Evolutionary conservation across 2,888 invertebrate species (phyloP).

Genomic region (Nudaria mundana): DNA sequence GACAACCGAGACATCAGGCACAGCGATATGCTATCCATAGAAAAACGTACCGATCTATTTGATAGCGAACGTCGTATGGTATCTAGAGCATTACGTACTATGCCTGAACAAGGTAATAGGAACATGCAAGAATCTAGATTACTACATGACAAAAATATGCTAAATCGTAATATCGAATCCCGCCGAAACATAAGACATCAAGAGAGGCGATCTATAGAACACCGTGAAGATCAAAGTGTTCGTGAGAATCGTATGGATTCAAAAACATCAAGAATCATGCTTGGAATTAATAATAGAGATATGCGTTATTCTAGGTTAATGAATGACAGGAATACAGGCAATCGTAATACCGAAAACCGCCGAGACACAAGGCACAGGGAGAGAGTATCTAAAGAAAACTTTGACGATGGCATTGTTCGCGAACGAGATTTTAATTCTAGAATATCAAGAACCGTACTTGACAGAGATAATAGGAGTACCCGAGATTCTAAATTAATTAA

Average conservation of each 20-base stretch:
- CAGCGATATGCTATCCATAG: too few species aligned
- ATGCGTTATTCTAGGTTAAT: background rate
- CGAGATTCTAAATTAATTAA: background rate
- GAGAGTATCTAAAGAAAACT: slow-evolving; percentile 4
- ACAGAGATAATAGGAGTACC: too few species aligned
- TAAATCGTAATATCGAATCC: background rate
- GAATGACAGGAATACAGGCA: background rate
- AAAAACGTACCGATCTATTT: too few species aligned
- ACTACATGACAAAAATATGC: background rate
- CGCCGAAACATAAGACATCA: background rate
- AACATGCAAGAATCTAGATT: background rate
- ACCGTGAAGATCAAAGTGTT: slow-evolving; percentile 2
- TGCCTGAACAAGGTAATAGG: too few species aligned
- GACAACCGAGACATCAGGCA: too few species aligned
- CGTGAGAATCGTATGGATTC: slow-evolving; percentile 9
- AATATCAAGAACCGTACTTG: too few species aligned
- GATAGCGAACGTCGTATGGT: too few species aligned
- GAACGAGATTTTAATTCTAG: too few species aligned
- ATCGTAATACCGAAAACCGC: background rate
- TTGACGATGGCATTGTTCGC: slow-evolving; percentile 1
- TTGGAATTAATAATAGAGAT: too few species aligned
- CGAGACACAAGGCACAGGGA: background rate
- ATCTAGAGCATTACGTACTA: too few species aligned
- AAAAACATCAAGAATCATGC: slow-evolving; percentile 1
- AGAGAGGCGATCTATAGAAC: slow-evolving; percentile 3